Evolutionary conservation across 2,888 invertebrate species (phyloP), one percentile per base, ranked within the genome.

Genomic region (Sussaba pulchella): DNA sequence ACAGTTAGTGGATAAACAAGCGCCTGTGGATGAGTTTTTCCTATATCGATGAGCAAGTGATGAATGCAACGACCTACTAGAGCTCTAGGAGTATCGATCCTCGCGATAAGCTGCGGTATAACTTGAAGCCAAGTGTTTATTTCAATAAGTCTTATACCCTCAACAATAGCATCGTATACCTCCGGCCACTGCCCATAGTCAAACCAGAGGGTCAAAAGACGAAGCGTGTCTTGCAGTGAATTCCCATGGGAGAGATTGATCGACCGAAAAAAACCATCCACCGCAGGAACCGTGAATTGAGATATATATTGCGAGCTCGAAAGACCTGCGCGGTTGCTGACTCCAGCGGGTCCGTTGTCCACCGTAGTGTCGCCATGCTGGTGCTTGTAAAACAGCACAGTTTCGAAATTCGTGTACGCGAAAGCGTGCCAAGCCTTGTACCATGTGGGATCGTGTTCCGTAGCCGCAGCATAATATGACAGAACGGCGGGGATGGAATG

Each of bases 51-150:
- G 17, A 99, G 93, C 19, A 99, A 93, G 88, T 98, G 96, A 90
- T 98, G 98, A 80, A 99, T 98, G 52, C 99, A 93, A 81, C 97
- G 96, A 0, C 97, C 97, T 0, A 99, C 99, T 70, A 98, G 93
- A 69, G 96, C 95, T 41, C 98, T 94, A 0, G 97, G 97, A 0
- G 98, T 98, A 90, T 99, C 99, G 81, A 99, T 99, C 69, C 99
- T 95, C 0, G 99, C 99, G 84, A 99, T 99, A 36, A 99, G 93
- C 91, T 99, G 99, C 0, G 99, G 99, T 85, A 99, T 99, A 0
- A 99, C 99, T 94, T 99, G 99, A 9, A 99, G 94, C 99, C 99
- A 99, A 2, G 99, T 99, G 89, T 99, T 98, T 81, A 99, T 98
- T 90, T 99, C 98, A 47, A 99, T 98, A 1, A 97, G 95, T 85